phyloP scores from a whole-genome alignment of 2,888 invertebrate species.

The Tipula vernalis region DNA sequence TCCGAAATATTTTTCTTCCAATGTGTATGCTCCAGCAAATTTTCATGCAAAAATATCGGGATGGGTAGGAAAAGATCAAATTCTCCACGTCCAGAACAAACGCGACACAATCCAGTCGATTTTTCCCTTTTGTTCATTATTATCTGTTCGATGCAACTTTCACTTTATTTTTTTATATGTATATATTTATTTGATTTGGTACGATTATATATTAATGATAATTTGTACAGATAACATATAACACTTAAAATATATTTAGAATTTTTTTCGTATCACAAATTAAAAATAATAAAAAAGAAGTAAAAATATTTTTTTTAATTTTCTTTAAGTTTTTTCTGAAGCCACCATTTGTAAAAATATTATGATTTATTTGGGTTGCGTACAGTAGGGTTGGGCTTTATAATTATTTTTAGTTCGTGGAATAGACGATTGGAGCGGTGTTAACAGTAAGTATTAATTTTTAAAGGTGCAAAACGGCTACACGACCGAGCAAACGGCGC shows the following conservation, averaged over 20 bases:
- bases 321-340: neutral
- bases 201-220: neutral
- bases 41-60: constrained; percentile 32
- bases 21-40: constrained; percentile 28
- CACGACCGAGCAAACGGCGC: too few species aligned
- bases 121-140: neutral
- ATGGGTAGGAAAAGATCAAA: constrained; percentile 32
- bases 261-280: neutral
- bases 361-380: neutral
- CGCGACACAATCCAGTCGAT: constrained; percentile 23
- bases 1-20: constrained; percentile 31
- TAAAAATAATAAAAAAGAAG: neutral
- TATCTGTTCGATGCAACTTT: neutral
- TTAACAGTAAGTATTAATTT: neutral
- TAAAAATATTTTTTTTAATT: neutral
- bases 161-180: neutral
- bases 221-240: neutral
- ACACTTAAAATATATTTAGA: constrained; percentile 4
- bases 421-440: neutral
- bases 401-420: neutral
- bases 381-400: neutral
- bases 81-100: constrained; percentile 32
- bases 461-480: too few species aligned
- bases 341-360: neutral
- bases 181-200: neutral